phyloP scores from a whole-genome alignment of 2,113 vertebrate species.

The Phalacrocorax carbo region DNA sequence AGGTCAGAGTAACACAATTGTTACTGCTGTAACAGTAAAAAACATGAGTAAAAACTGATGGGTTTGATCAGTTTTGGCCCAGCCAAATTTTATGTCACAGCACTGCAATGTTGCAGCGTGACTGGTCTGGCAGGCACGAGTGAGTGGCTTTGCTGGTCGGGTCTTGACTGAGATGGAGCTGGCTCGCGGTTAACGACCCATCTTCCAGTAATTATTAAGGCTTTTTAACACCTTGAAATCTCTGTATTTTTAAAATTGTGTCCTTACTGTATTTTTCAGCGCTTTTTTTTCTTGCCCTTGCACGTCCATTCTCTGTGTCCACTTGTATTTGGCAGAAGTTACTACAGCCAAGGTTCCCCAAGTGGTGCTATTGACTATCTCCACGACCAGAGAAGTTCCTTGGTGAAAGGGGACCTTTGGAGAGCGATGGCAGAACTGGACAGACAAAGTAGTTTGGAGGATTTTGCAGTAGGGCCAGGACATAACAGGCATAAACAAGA shows the following conservation, averaged over 20 bases:
- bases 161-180: background rate
- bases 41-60: background rate
- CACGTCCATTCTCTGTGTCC: background rate
- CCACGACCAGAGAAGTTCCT: background rate
- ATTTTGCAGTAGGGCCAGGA: background rate
- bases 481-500: background rate
- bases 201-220: background rate
- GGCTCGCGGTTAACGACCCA: background rate
- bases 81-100: background rate
- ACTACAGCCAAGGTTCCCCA: background rate
- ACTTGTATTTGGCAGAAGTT: background rate
- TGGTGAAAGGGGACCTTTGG: background rate
- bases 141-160: background rate
- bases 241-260: background rate
- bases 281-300: background rate
- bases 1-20: background rate
- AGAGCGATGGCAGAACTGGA: background rate
- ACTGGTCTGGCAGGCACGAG: background rate
- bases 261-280: background rate
- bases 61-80: background rate
- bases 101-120: background rate
- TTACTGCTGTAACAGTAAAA: background rate
- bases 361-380: background rate
- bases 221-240: background rate
- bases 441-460: accelerated